Base-by-base conservation (phyloP, 1,140 invertebrate genomes). In the Pseudomyrmex cubaensis region DNA sequence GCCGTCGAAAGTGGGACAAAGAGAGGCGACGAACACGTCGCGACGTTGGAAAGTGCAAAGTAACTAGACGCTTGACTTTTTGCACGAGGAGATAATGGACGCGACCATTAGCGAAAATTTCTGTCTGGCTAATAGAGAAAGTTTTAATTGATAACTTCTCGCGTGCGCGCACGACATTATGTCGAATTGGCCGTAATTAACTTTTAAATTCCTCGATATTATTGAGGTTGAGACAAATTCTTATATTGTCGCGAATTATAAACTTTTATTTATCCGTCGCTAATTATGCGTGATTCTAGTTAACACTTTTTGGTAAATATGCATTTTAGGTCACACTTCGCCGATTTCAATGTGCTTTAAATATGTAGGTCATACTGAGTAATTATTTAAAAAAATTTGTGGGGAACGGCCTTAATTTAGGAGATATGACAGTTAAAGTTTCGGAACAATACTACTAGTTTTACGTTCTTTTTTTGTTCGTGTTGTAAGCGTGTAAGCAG, bases 71-170 rank as follows among this genome's bases (percentile, higher is more conserved):
- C 52, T 22, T 46, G 63, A 69, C 64, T 78, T 78, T 78, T 78
- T 25, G 64, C 44, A 35, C 35, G 35, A n/a, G 50, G 66, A 12
- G 62, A 59, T 76, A 52, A 76, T 13, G 74, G 61, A 76, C 22
- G 62, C 74, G 75, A 50, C 15, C 64, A 59, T 69, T 78, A 78
- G 52, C 52, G 20, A 56, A 25, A 69, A 78, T 78, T 70, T 70
- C 64, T 48, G 44, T 66, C 22, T 35, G 62, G 13, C 35, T 77
- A 78, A 70, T 46, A 70, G 64, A 7, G 13, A 78, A 78, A 78
- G 76, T 78, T 78, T 78, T 48, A 78, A 78, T 70, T 78, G 76
- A 78, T 48, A 70, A 70, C 54, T 57, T 69, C 44, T 25, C 62
- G 35, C 63, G 35, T 1, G 15, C 44, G 52, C 62, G 35, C 63